A percentile compares a stretch with the other conserved stretches of the same genome.
Evolutionary conservation across 2,797 vertebrate species (phyloP).

Genomic region (Anabacerthia variegaticeps): DNA sequence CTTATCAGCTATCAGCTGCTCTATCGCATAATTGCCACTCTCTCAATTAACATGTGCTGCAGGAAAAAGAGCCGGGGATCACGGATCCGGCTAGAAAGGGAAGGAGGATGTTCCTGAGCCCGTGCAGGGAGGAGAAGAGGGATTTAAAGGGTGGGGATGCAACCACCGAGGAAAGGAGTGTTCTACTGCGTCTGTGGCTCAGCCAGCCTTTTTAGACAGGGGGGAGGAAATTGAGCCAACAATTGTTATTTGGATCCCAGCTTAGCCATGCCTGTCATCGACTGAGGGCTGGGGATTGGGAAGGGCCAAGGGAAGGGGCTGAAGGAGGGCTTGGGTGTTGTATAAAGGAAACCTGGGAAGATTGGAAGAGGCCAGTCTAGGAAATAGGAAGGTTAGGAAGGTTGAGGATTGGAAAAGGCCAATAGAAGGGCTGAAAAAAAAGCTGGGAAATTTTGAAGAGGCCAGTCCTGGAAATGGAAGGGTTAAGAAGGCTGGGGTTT

Average conservation of each 20-base stretch:
- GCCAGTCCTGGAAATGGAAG: background rate
- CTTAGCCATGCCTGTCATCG: background rate
- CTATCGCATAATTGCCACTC: background rate
- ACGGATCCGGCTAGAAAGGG: background rate
- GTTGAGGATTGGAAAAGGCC: background rate
- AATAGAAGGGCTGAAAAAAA: background rate
- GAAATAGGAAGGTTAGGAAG: background rate
- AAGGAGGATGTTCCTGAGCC: background rate
- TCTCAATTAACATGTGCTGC: background rate
- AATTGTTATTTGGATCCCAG: background rate
- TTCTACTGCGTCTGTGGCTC: background rate
- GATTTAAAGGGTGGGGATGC: background rate
- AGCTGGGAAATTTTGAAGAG: background rate
- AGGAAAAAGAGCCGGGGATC: background rate
- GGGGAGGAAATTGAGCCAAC: background rate
- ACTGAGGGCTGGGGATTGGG: background rate
- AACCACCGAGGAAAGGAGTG: background rate
- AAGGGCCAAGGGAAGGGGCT: background rate
- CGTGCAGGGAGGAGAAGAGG: background rate
- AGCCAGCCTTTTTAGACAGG: rapidly evolving
- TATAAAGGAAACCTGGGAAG: background rate
- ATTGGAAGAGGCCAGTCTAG: background rate
- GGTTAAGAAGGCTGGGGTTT: background rate
- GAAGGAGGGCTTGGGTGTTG: background rate
- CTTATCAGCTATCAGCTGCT: slow-evolving; percentile 2